A percentile compares a stretch with the other conserved stretches of the same genome.
Evolutionary conservation across 2,797 vertebrate genomes (phyloP).

Genomic region (Cercopithecus hamlyni): DNA sequence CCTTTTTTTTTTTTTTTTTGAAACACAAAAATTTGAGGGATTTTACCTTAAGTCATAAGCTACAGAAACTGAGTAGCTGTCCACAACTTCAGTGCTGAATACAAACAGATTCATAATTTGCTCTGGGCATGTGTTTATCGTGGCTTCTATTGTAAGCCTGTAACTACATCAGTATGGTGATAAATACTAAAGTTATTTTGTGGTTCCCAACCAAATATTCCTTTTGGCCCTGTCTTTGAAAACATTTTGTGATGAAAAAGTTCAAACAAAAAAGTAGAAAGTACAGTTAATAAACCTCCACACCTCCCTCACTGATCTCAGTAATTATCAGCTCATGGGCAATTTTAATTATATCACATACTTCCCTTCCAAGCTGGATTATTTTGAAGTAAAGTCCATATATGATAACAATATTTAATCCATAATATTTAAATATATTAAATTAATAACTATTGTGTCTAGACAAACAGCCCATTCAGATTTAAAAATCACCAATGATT

Average conservation of each 20-base stretch:
- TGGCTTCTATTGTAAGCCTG: not conserved
- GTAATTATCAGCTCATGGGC: not conserved
- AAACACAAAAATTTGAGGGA: not conserved
- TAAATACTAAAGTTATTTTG: not conserved
- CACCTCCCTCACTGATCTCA: not conserved
- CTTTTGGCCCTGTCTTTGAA: not conserved
- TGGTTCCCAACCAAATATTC: not conserved
- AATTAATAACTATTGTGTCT: not conserved
- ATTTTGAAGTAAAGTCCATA: not conserved
- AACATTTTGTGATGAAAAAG: not conserved
- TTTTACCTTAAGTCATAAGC: not conserved
- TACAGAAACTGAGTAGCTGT: not conserved
- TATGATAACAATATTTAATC: not conserved
- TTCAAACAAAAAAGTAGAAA: not conserved
- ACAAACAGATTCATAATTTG: not conserved
- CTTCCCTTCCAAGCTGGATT: not conserved
- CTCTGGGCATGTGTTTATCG: constrained; percentile 18
- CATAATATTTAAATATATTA: not conserved
- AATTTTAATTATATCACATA: not conserved
- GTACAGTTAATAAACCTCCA: not conserved
- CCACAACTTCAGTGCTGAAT: constrained; percentile 30
- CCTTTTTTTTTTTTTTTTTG: not conserved
- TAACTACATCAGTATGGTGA: not conserved
- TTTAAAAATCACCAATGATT: not conserved
- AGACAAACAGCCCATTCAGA: not conserved